Base-by-base conservation (phyloP, 2,888 invertebrate species). In the Dryococelus australis region DNA sequence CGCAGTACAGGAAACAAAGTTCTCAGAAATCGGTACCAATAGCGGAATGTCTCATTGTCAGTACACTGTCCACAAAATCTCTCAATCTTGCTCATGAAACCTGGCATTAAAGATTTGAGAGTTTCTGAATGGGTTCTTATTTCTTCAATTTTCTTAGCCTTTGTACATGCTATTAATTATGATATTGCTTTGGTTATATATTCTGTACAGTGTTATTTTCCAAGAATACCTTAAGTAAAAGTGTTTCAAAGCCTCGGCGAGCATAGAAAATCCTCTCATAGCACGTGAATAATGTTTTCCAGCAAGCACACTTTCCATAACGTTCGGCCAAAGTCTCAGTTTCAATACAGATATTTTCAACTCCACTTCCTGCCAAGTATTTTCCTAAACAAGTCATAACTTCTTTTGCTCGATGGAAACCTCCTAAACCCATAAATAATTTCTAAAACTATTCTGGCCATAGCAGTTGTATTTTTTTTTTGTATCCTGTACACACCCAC, bases 1-100 rank as follows among this genome's bases (percentile, higher is more conserved):
- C 79, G n/a, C 9, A 79, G 79, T 79, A 79, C 79, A 79, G 79
- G 79, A 79, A 79, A 79, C 5, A 79, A 79, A 79, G 10, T 79
- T 6, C 4, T 79, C 79, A 79, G 4, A 24, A 8, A 79, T 27
- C 20, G 79, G 20, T 79, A 79, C 79, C 79, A 79, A 0, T 79
- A 79, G 9, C n/a, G 79, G 79, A 79, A 24, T 79, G 26, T 79
- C 79, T 79, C 9, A 79, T 79, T 27, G 27, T 79, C 13, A 79
- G 26, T 79, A 79, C 79, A 79, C n/a, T 79, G 79, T 8, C 1
- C 79, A 6, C 4, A 20, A 20, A 79, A 26, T 12, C 0, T 79
- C 10, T 79, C 4, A 26, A 79, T 79, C 4, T 79, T 27, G 10
- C 27, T 8, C 4, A 24, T 79, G 6, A 9, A 26, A 79, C 9